Conservation (phyloP, 2,797 vertebrate genomes). For the Chelon auratus region DNA sequence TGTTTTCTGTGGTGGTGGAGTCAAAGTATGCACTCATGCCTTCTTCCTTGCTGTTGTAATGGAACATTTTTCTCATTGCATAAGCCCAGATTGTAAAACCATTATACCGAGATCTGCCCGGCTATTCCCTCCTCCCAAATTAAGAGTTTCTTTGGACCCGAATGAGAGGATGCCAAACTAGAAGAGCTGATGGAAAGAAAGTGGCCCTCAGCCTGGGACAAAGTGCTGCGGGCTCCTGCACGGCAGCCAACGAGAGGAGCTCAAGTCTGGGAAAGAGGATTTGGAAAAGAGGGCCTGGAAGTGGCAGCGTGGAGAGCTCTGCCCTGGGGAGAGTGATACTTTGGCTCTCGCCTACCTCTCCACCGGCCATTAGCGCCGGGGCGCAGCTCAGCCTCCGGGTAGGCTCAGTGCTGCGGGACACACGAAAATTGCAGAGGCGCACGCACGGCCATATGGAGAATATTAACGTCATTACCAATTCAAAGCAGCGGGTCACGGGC, state of each 20-base stretch:
- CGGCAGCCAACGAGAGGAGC: constrained; percentile 45
- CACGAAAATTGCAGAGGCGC: constrained; percentile 24
- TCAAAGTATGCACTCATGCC: background rate
- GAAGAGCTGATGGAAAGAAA: constrained; percentile 35
- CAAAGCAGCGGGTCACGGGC: constrained; percentile 76
- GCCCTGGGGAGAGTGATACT: constrained; percentile 68
- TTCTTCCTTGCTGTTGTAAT: constrained; percentile 4
- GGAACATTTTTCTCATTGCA: constrained; percentile 17
- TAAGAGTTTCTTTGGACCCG: constrained; percentile 31
- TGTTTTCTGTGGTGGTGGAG: background rate
- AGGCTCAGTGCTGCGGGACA: constrained; percentile 44
- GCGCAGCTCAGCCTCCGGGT: constrained; percentile 52
- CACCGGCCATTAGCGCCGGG: constrained; percentile 60
- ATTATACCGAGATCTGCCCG: constrained; percentile 14
- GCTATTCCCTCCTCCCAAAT: constrained; percentile 33
- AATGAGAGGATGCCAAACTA: constrained; percentile 25
- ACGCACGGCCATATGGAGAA: constrained; percentile 75
- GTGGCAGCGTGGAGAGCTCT: constrained; percentile 49
- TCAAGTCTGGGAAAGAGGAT: constrained; percentile 47
- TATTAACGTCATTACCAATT: constrained; percentile 81
- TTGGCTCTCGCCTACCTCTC: constrained; percentile 65
- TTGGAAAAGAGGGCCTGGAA: constrained; percentile 51
- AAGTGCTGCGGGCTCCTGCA: constrained; percentile 38
- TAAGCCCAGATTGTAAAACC: background rate
- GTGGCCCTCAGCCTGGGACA: constrained; percentile 36